phyloP scores from a whole-genome alignment of 1,140 invertebrate species.

The Drosophila suzukii region DNA sequence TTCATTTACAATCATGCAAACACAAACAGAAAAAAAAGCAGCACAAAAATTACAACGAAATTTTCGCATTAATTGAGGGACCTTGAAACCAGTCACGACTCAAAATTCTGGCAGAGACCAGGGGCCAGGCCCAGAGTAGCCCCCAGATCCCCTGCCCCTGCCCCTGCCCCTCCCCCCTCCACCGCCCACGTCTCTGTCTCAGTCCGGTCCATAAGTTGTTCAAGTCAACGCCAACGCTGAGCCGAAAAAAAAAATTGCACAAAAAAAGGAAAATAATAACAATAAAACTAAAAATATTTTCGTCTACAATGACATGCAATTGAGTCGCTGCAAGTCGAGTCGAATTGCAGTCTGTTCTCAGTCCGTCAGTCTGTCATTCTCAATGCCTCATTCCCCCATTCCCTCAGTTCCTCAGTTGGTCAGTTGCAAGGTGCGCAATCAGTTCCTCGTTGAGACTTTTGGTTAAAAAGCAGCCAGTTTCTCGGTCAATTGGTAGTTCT shows the following conservation, averaged over 20 bases:
- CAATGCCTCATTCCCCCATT: conserved; percentile 9
- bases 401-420: conserved; percentile 11
- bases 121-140: conserved; percentile 42
- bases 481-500: not conserved
- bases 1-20: conserved; percentile 70
- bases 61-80: conserved; percentile 81
- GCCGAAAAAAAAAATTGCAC: conserved; percentile 68
- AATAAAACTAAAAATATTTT: conserved; percentile 63
- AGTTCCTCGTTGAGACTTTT: conserved; percentile 33
- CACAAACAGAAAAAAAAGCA: conserved; percentile 36
- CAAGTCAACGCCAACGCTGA: conserved; percentile 50
- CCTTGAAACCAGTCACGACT: conserved; percentile 81
- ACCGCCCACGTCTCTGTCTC: conserved; percentile 6
- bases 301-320: conserved; percentile 79
- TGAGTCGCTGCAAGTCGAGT: conserved; percentile 60
- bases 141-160: not conserved
- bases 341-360: conserved; percentile 42
- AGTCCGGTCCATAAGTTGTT: conserved; percentile 58
- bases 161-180: not conserved
- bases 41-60: conserved; percentile 70
- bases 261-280: conserved; percentile 46
- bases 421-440: conserved; percentile 26
- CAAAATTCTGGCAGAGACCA: conserved; percentile 73
- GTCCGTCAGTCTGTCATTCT: conserved; percentile 24
- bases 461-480: conserved; percentile 9